phyloP scores from a whole-genome alignment of 2,797 vertebrate genomes.

The Urophycis tenuis region DNA sequence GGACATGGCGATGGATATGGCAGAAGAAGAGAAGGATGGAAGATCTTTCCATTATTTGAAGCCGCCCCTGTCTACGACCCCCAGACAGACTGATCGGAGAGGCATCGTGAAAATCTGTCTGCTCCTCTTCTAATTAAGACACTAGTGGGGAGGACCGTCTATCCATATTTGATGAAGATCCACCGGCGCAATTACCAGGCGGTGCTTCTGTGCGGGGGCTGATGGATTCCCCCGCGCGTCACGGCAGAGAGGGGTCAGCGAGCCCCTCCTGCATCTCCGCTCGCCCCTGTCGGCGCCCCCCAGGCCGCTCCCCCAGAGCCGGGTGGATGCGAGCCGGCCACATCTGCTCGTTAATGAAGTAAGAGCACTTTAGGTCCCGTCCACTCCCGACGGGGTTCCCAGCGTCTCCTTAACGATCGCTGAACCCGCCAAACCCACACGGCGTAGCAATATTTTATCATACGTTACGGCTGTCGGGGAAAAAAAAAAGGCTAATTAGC shows the following conservation, averaged over 20 bases:
- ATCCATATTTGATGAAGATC: conserved; percentile 73
- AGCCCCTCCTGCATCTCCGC: conserved; percentile 22
- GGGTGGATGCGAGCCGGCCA: conserved; percentile 52
- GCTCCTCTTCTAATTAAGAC: conserved; percentile 66
- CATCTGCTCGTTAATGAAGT: conserved; percentile 71
- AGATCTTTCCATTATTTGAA: conserved; percentile 48
- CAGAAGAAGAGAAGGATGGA: conserved; percentile 22
- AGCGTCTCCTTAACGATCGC: conserved; percentile 64
- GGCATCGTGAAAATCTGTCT: conserved; percentile 42
- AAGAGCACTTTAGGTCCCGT: conserved; percentile 61
- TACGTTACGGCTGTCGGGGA: conserved; percentile 52
- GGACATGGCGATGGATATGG: conserved; percentile 38
- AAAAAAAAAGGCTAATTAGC: conserved; percentile 67
- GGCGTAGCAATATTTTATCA: conserved; percentile 52
- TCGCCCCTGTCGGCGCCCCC: no score
- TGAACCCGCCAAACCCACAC: conserved; percentile 51
- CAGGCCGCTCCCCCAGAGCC: conserved; percentile 43
- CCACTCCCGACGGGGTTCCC: conserved; percentile 55
- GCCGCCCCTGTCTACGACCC: conserved; percentile 38
- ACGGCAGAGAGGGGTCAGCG: conserved; percentile 44
- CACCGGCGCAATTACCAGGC: conserved; percentile 57
- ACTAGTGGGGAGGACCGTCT: conserved; percentile 56
- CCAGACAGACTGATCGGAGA: conserved; percentile 41
- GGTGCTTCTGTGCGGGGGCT: conserved; percentile 24
- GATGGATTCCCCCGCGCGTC: conserved; percentile 57